Conservation (phyloP, 2,888 invertebrate genomes). For the Acrobasis suavella region DNA sequence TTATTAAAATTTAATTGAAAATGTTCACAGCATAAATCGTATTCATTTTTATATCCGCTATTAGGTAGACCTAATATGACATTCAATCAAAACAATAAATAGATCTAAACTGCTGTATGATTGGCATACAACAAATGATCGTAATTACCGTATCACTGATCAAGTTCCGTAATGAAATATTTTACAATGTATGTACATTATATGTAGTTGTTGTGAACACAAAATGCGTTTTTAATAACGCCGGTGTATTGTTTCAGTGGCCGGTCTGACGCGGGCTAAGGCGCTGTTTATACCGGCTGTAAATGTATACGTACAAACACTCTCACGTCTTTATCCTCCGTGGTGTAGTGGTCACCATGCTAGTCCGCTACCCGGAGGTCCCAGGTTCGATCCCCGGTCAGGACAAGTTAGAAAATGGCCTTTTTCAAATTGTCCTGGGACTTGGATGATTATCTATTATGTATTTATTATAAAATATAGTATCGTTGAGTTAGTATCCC, state of each 20-base stretch:
- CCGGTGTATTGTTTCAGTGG: neutral
- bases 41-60: neutral
- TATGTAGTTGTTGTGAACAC: neutral
- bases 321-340: too few species aligned
- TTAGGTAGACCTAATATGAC: neutral
- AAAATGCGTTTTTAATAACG: constrained; percentile 2
- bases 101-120: constrained; percentile 2
- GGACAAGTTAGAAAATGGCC: too few species aligned
- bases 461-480: too few species aligned
- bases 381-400: too few species aligned
- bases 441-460: too few species aligned
- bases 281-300: neutral
- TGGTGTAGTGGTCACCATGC: too few species aligned
- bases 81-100: neutral
- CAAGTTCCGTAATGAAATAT: constrained; percentile 18
- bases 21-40: neutral
- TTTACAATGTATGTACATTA: too few species aligned
- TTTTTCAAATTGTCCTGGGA: too few species aligned
- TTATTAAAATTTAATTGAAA: too few species aligned
- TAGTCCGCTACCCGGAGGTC: too few species aligned
- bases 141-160: constrained; percentile 11
- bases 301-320: too few species aligned
- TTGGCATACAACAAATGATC: constrained; percentile 9
- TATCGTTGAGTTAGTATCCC: too few species aligned
- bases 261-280: neutral